Conservation (phyloP, 2,797 vertebrate genomes). For the Gallinago solitaria region DNA sequence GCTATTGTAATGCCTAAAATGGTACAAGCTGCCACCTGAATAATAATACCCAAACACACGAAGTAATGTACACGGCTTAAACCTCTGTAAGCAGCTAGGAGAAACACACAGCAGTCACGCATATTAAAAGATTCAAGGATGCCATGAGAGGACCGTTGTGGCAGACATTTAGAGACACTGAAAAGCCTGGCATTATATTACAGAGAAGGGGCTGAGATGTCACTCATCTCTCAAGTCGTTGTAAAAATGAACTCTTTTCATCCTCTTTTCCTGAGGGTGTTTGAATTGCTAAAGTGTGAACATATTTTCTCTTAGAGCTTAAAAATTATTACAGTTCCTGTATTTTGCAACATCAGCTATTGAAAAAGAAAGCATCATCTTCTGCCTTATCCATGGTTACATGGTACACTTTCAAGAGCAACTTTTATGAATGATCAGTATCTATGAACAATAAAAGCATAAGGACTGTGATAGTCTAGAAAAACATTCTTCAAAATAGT, state of each 20-base stretch:
- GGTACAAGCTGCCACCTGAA: background rate
- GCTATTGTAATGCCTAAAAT: background rate
- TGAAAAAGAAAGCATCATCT: background rate
- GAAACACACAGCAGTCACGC: background rate
- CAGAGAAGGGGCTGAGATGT: background rate
- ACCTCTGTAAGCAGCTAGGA: background rate
- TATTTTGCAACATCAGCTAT: background rate
- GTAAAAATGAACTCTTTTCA: background rate
- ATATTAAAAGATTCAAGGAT: background rate
- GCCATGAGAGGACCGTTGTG: background rate
- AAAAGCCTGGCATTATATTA: background rate
- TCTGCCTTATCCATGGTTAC: background rate
- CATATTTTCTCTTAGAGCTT: background rate
- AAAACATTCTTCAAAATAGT: background rate
- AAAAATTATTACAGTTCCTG: background rate
- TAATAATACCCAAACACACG: background rate
- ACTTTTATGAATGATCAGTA: background rate
- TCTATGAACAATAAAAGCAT: background rate
- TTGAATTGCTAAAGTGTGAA: background rate
- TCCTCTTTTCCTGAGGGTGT: background rate
- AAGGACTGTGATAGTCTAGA: background rate
- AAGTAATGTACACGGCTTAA: background rate
- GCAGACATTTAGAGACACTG: background rate
- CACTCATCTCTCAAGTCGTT: background rate
- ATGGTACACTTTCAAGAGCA: background rate